These are phyloP conservation scores for Caenorhabditis uteleia DNA, from an alignment of 2,888 invertebrate species.

Conservation along the genomic window DNA sequence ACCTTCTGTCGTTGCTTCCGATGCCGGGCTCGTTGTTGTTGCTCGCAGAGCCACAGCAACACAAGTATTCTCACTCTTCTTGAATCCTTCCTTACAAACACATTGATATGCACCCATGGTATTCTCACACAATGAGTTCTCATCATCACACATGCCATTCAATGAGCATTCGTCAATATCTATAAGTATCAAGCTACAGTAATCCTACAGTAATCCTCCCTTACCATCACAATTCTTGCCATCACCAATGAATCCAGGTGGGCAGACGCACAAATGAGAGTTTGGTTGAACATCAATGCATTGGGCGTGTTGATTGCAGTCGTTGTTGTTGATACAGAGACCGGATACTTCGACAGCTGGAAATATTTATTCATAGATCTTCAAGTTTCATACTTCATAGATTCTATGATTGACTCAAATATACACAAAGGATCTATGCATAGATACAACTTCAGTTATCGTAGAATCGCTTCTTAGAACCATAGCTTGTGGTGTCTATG, in stretches of 20 bases:
- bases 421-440: background rate
- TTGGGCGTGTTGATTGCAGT: constrained; percentile 64
- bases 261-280: constrained; percentile 78
- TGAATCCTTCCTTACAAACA: constrained; percentile 59
- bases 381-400: background rate
- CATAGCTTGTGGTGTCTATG: no score
- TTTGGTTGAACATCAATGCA: constrained; percentile 65
- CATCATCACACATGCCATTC: constrained; percentile 54
- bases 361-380: no score
- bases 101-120: constrained; percentile 79
- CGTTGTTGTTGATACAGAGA: constrained; percentile 58
- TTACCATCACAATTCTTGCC: constrained; percentile 67
- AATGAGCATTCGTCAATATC: constrained; percentile 67
- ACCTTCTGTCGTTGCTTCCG: background rate
- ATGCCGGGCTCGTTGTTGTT: constrained; percentile 2
- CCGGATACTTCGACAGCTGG: constrained; percentile 57
- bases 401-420: background rate
- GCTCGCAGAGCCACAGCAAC: no score
- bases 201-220: background rate
- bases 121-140: constrained; percentile 77
- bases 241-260: constrained; percentile 84
- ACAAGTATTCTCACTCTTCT: constrained; percentile 31
- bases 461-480: no score
- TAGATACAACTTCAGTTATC: no score
- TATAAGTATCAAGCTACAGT: constrained; percentile 14